Evolutionary conservation across 2,797 vertebrate species (phyloP).

Genomic region (Manis javanica): DNA sequence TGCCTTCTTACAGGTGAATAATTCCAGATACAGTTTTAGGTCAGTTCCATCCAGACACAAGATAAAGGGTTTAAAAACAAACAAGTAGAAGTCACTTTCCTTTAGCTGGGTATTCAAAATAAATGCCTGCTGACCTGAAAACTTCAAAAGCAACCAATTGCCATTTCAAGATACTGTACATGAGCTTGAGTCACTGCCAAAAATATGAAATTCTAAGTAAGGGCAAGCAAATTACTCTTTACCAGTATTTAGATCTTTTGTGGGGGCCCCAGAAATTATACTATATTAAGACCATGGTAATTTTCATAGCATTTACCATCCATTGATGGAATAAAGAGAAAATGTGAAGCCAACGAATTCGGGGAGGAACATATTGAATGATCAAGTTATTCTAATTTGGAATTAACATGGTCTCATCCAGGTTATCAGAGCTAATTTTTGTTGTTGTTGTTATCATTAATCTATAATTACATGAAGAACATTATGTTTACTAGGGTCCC

Average conservation of each 20-base stretch:
- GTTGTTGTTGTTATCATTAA: too few species aligned
- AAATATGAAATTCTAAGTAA: conserved; percentile 24
- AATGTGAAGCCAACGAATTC: background rate
- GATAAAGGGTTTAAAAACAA: conserved; percentile 54
- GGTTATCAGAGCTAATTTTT: conserved; percentile 50
- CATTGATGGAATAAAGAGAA: background rate
- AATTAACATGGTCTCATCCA: background rate
- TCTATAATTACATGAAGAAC: too few species aligned
- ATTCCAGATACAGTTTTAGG: conserved; percentile 58
- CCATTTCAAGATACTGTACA: conserved; percentile 37
- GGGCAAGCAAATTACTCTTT: background rate
- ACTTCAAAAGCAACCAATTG: conserved; percentile 29
- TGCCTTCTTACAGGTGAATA: conserved; percentile 41
- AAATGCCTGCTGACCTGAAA: conserved; percentile 29
- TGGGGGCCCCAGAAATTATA: background rate
- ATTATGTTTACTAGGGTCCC: too few species aligned
- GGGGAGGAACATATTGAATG: fast-evolving
- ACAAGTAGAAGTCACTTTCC: conserved; percentile 13
- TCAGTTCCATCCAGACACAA: conserved; percentile 37
- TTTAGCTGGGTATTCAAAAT: conserved; percentile 44
- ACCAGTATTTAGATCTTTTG: background rate
- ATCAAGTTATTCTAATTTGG: background rate
- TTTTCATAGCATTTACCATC: background rate
- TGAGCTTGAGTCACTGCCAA: background rate
- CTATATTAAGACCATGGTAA: background rate